A percentile compares a stretch with the other conserved stretches of the same genome.
Conservation (phyloP, 2,888 invertebrate species). For the Drosophila pullipes region DNA sequence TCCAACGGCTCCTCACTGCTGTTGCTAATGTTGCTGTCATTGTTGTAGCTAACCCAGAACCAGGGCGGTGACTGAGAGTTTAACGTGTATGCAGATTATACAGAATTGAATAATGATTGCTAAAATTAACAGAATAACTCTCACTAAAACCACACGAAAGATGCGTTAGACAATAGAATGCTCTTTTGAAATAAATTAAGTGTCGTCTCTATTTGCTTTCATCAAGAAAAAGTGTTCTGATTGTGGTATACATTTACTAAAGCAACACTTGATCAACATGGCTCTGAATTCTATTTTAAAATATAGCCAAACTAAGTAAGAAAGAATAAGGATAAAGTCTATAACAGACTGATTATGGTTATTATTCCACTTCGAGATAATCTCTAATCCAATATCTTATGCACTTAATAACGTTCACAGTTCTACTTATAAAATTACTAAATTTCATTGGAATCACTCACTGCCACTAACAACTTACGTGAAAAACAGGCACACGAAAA, state of each 20-base stretch:
- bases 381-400: neutral
- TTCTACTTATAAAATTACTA: neutral
- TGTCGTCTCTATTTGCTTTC: neutral
- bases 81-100: neutral
- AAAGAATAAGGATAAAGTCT: neutral
- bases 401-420: neutral
- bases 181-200: neutral
- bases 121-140: neutral
- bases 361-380: neutral
- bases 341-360: neutral
- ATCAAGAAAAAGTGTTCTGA: neutral
- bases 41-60: conserved; percentile 90
- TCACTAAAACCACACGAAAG: neutral
- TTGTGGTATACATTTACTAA: neutral
- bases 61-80: conserved; percentile 89
- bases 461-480: conserved; percentile 86
- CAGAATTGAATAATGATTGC: neutral
- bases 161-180: neutral
- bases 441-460: neutral
- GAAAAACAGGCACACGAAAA: conserved; percentile 90
- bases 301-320: neutral
- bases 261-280: neutral
- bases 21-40: conserved; percentile 86
- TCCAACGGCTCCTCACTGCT: conserved; percentile 64
- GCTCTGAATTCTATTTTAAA: neutral